Conservation (phyloP, 2,797 vertebrate species). For the Halcyon badia region DNA sequence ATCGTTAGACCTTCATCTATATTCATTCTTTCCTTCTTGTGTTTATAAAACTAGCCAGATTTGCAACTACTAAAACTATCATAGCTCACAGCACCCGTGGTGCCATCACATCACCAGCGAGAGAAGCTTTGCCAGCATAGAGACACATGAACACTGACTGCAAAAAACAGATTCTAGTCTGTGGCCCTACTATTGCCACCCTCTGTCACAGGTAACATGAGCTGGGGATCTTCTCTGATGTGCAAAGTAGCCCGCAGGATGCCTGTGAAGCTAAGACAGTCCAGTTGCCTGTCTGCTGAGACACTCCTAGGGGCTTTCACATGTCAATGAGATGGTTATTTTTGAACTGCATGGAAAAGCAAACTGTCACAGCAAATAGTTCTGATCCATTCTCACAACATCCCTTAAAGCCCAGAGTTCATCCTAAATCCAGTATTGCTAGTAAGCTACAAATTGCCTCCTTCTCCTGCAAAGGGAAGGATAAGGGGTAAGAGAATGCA, state of each 20-base stretch:
- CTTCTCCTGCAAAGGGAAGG: not conserved
- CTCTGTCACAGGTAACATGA: not conserved
- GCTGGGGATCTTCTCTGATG: not conserved
- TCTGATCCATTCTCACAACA: not conserved
- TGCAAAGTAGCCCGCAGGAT: not conserved
- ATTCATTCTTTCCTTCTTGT: not conserved
- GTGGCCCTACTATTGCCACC: not conserved
- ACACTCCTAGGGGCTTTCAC: not conserved
- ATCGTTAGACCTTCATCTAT: not conserved
- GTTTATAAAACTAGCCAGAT: not conserved
- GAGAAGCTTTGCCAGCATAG: not conserved
- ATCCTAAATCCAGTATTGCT: not conserved
- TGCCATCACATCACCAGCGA: not conserved
- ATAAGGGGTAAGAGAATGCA: not conserved
- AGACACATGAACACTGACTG: not conserved
- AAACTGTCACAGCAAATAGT: not conserved
- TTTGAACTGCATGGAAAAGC: not conserved
- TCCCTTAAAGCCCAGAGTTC: not conserved
- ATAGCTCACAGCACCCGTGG: not conserved
- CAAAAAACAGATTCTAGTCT: not conserved
- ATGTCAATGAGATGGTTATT: not conserved
- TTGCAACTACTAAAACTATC: not conserved
- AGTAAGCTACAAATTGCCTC: not conserved
- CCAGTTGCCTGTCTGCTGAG: not conserved
- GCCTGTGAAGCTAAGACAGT: not conserved